Percentiles rank a stretch among this genome's conserved stretches.
These are phyloP conservation scores for Digitonthophagus gazella DNA, from an alignment of 2,888 invertebrate genomes.

Conservation along the genomic window DNA sequence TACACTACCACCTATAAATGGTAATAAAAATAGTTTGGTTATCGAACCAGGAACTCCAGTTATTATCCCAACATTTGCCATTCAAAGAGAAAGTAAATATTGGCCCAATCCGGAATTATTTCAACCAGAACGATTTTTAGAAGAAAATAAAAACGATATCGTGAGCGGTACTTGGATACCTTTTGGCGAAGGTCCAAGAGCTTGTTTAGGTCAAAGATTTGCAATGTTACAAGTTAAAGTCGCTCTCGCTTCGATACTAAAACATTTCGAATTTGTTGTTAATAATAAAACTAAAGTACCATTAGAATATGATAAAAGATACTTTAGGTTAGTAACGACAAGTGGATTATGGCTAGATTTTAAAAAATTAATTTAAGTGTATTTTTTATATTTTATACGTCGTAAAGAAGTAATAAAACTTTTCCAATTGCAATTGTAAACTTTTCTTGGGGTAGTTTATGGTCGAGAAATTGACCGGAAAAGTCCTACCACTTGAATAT, in stretches of 20 bases:
- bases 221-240: constrained; percentile 26
- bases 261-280: constrained; percentile 33
- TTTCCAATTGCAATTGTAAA: too few relatives aligned
- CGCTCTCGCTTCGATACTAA: constrained; percentile 30
- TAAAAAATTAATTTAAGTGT: too few relatives aligned
- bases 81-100: constrained; percentile 34
- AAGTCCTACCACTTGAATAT: too few relatives aligned
- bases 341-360: constrained; percentile 36
- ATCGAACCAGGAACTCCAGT: constrained; percentile 32
- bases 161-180: constrained; percentile 39
- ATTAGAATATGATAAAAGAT: constrained; percentile 32
- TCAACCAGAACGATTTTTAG: constrained; percentile 48
- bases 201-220: constrained; percentile 40
- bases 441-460: too few relatives aligned
- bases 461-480: too few relatives aligned
- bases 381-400: too few relatives aligned
- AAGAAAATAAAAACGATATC: constrained; percentile 37
- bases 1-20: constrained; percentile 32
- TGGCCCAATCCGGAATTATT: constrained; percentile 40
- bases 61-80: constrained; percentile 31
- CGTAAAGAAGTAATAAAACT: too few relatives aligned
- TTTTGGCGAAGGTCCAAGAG: constrained; percentile 42
- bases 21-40: constrained; percentile 27
- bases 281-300: constrained; percentile 34
- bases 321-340: constrained; percentile 27